Percentiles rank a stretch among this genome's conserved stretches.
These are phyloP conservation scores for Siniperca obscura DNA, from an alignment of 2,797 vertebrate species.

Conservation along the genomic window DNA sequence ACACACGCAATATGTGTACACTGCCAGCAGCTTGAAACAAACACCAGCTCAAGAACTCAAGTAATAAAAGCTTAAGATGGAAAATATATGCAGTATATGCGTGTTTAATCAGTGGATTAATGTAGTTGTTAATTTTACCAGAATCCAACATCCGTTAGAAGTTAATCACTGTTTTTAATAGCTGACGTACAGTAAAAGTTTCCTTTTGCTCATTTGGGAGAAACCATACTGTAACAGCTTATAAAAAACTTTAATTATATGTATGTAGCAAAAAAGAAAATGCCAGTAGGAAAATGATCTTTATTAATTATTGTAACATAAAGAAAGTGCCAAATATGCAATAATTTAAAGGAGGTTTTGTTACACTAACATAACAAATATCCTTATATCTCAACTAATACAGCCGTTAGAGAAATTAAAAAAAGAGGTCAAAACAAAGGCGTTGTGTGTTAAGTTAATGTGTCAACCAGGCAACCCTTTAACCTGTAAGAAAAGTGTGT, in stretches of 20 bases:
- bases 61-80: background rate
- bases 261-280: conserved; percentile 24
- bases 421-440: conserved; percentile 57
- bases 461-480: conserved; percentile 73
- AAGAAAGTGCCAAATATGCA: background rate
- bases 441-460: conserved; percentile 72
- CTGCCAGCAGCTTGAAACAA: conserved; percentile 27
- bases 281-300: conserved; percentile 3
- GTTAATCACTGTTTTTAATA: conserved; percentile 46
- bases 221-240: conserved; percentile 30
- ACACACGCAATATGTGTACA: conserved; percentile 23
- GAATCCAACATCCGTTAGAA: conserved; percentile 12
- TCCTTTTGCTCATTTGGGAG: conserved; percentile 38
- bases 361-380: background rate
- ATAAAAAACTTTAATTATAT: conserved; percentile 54
- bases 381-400: conserved; percentile 3
- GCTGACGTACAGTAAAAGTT: conserved; percentile 48
- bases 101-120: conserved; percentile 24
- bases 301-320: conserved; percentile 1
- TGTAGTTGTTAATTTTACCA: conserved; percentile 17
- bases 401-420: conserved; percentile 7
- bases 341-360: background rate
- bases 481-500: conserved; percentile 54
- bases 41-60: conserved; percentile 10
- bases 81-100: background rate